A percentile compares a stretch with the other conserved stretches of the same genome.
These are phyloP conservation scores for Trichogramma pretiosum DNA, from an alignment of 1,140 invertebrate genomes.

Conservation along the genomic window DNA sequence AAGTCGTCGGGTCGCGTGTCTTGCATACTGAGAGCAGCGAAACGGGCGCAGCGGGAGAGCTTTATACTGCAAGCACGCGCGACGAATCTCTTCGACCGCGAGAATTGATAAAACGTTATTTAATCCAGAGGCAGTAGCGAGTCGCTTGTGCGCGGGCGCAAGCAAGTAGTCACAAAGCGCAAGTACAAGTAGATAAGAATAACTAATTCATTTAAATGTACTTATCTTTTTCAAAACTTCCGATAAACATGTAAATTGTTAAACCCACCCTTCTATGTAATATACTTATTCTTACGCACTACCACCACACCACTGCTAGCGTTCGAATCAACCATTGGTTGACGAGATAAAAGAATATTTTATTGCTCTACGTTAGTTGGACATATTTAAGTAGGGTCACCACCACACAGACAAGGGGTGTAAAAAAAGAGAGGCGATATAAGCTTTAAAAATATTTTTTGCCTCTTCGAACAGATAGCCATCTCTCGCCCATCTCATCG, in stretches of 20 bases:
- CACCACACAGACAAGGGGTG: neutral
- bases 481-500: too few species aligned
- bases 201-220: conserved; percentile 49
- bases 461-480: too few species aligned
- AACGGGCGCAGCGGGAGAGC: neutral
- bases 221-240: conserved; percentile 45
- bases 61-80: conserved; percentile 24
- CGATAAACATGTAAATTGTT: conserved; percentile 47
- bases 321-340: conserved; percentile 35
- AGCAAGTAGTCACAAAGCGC: conserved; percentile 1
- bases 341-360: conserved; percentile 47
- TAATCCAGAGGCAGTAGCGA: conserved; percentile 27
- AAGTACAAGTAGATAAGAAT: conserved; percentile 38
- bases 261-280: neutral
- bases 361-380: conserved; percentile 42
- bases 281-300: too few species aligned
- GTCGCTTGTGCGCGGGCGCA: neutral
- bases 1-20: conserved; percentile 10
- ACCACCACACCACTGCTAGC: too few species aligned
- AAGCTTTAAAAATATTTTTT: too few species aligned
- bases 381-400: conserved; percentile 43
- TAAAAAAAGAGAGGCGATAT: too few species aligned
- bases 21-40: conserved; percentile 10
- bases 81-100: conserved; percentile 41
- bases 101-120: conserved; percentile 49